Percentiles rank a stretch among this genome's conserved stretches.
Evolutionary conservation across 2,113 vertebrate genomes (phyloP).

Genomic region (Megalops atlanticus): DNA sequence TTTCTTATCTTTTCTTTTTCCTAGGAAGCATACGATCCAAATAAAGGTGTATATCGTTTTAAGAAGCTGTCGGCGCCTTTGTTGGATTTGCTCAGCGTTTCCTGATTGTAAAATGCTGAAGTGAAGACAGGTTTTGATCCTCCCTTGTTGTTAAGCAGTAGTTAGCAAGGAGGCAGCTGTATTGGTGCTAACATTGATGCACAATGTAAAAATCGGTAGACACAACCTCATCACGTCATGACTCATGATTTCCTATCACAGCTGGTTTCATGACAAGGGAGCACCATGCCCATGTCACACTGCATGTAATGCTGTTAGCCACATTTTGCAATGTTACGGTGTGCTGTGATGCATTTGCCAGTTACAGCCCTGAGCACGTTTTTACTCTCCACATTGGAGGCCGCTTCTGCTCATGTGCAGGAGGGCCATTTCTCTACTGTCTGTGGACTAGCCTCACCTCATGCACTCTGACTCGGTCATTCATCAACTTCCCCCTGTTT

Average conservation of each 20-base stretch:
- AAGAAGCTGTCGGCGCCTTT: conserved; percentile 7
- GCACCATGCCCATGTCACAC: neutral
- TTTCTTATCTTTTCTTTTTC: conserved; percentile 22
- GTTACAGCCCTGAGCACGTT: too few species aligned
- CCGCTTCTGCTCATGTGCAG: too few species aligned
- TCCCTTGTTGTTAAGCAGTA: neutral
- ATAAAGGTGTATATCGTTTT: conserved; percentile 40
- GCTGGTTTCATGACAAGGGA: neutral
- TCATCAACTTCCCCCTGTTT: too few species aligned
- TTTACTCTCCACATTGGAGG: too few species aligned
- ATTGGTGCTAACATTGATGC: neutral
- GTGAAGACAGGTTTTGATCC: neutral
- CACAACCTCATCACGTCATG: neutral
- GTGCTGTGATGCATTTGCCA: too few species aligned
- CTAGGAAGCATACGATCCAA: conserved; percentile 32
- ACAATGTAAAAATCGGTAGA: neutral
- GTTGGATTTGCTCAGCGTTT: neutral
- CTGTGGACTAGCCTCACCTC: too few species aligned
- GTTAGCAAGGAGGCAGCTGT: neutral
- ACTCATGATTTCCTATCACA: neutral
- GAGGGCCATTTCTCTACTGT: too few species aligned
- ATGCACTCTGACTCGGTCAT: too few species aligned
- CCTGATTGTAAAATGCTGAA: neutral
- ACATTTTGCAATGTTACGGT: neutral
- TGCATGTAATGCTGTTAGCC: neutral